Base-by-base conservation (phyloP, 2,797 vertebrate genomes). In the Sphaeramia orbicularis region DNA sequence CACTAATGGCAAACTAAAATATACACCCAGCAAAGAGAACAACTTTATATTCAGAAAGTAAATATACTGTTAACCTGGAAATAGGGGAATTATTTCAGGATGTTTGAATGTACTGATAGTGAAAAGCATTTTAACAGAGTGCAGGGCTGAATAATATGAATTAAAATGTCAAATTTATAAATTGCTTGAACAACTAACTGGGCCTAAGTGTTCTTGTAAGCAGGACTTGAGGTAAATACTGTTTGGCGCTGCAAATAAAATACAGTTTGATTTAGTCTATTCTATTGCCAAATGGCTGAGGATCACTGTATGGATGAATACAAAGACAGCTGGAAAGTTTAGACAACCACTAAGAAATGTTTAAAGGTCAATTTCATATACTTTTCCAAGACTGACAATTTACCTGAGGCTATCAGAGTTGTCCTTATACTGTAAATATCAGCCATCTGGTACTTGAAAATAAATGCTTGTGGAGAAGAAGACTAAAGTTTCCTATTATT, bases 361-460 rank as follows among this genome's bases (percentile, higher is more conserved):
- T 80, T 84, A 86, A 83, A 86, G 77, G 81, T 83, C 68, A 84
- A 69, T 71, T 78, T 79, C 45, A 58, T 48, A 70, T 38, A 76
- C 44, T 81, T 87, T 84, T 85, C 81, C 84, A 14, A 66, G 49
- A 76, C 62, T 74, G 59, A 63, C 56, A 75, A 44, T 74, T 45
- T 74, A 84, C 79, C 83, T 70, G 65, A 76, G 77, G 77, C 71
- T 71, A 75, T 70, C 55, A 3, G 18, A 75, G 40, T 55, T 76
- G 9, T 65, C 43, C 53, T 65, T 51, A 53, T 49, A 16, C 50
- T 78, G 70, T 75, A 86, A 80, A 75, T 78, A 73, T 71, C 69
- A 74, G 66, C 66, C 78, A 84, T 74, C 71, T 82, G 76, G 71
- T 65, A 64, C 47, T 55, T 77, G 57, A 48, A 55, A 72, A 42